Percentiles rank a stretch among this genome's conserved stretches.
Conservation (phyloP, 2,113 vertebrate species). For the Serinus canaria region DNA sequence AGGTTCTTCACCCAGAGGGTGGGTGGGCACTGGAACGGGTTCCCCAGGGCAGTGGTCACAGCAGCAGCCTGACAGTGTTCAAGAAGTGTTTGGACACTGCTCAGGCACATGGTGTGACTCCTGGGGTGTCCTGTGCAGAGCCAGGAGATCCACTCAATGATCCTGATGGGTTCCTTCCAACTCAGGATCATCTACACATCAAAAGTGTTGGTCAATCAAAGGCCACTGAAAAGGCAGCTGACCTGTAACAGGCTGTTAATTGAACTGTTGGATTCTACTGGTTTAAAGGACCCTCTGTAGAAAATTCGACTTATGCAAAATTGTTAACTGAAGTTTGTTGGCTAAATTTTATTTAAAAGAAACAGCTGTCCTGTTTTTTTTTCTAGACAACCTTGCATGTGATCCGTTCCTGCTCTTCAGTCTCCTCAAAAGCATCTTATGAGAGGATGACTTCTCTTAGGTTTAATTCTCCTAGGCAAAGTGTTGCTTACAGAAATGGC, state of each 20-base stretch:
- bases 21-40: fast-evolving
- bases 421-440: not conserved
- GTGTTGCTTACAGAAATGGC: not conserved
- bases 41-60: not conserved
- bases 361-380: not conserved
- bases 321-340: not conserved
- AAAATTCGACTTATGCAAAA: not conserved
- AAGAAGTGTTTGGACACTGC: not conserved
- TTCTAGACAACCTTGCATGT: not conserved
- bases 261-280: not conserved
- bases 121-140: not conserved
- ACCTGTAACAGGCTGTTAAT: not conserved
- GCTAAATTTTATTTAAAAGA: not conserved
- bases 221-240: not conserved
- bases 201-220: not conserved
- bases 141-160: not conserved
- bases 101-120: not conserved
- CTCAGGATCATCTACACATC: not conserved
- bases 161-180: not conserved
- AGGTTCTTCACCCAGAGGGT: fast-evolving
- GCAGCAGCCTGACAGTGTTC: fast-evolving
- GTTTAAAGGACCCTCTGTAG: not conserved
- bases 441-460: not conserved
- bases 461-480: not conserved
- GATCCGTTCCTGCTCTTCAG: not conserved